Conservation (phyloP, 2,888 invertebrate genomes). For the Isotomurus palustris region DNA sequence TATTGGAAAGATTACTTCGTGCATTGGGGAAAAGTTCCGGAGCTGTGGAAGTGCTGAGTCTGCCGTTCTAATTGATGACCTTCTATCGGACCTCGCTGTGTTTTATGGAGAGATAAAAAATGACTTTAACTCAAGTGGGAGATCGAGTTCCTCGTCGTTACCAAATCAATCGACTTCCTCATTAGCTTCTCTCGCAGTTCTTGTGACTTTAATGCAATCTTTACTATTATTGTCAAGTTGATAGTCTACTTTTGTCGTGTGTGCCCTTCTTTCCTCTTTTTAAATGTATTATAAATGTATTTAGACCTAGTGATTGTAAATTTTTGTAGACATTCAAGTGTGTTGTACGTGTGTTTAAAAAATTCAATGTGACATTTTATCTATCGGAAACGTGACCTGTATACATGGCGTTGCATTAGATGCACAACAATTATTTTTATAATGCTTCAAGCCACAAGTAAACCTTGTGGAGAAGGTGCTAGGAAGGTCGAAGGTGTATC, state of each 20-base stretch:
- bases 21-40: slow-evolving; percentile 30
- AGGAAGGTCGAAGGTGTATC: too few species aligned
- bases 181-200: background rate
- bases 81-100: slow-evolving; percentile 12
- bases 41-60: slow-evolving; percentile 11
- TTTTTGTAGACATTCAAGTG: too few species aligned
- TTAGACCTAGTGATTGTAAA: too few species aligned
- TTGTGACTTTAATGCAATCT: too few species aligned
- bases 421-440: background rate
- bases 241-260: background rate
- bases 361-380: too few species aligned
- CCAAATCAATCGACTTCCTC: background rate
- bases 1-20: slow-evolving; percentile 25
- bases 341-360: too few species aligned
- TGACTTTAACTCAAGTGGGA: background rate
- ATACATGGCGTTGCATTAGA: too few species aligned
- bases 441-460: too few species aligned
- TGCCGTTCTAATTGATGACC: slow-evolving; percentile 7
- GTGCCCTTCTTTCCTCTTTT: too few species aligned
- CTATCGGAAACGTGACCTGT: too few species aligned
- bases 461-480: too few species aligned
- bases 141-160: background rate
- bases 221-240: background rate
- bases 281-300: too few species aligned
- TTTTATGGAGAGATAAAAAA: slow-evolving; percentile 14